Percentiles rank a stretch among this genome's conserved stretches.
Evolutionary conservation across 2,113 vertebrate species (phyloP).

Genomic region (Calidris pygmaea): DNA sequence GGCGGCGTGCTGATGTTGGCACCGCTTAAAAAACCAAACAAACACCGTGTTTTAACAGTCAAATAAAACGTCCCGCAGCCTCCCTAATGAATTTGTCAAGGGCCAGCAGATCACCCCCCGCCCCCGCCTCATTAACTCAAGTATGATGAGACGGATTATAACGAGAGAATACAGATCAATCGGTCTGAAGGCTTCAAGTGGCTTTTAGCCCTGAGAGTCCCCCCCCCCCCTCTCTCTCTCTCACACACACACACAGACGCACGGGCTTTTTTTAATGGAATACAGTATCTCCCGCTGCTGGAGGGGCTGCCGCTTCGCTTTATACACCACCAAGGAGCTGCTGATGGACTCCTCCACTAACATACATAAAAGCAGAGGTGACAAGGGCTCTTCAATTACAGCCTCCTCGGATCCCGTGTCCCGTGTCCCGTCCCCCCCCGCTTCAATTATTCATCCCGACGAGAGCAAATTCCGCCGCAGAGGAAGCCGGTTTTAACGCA

Average conservation of each 20-base stretch:
- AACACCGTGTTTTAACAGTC: conserved; percentile 81
- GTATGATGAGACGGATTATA: conserved; percentile 82
- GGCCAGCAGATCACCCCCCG: conserved; percentile 77
- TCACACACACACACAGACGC: too few species aligned
- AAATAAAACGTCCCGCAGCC: conserved; percentile 81
- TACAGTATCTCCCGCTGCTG: conserved; percentile 63
- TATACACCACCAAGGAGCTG: conserved; percentile 68
- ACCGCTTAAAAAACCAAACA: conserved; percentile 80
- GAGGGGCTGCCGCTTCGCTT: conserved; percentile 67
- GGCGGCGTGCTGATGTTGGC: conserved; percentile 73
- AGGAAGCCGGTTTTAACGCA: conserved; percentile 39
- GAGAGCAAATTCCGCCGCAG: conserved; percentile 63
- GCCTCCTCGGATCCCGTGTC: conserved; percentile 64
- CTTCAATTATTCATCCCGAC: conserved; percentile 82
- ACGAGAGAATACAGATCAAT: conserved; percentile 81
- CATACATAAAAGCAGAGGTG: conserved; percentile 75
- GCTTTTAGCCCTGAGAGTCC: conserved; percentile 71
- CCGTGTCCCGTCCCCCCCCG: background rate
- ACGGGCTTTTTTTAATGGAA: conserved; percentile 60
- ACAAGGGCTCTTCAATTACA: conserved; percentile 80
- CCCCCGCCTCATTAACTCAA: conserved; percentile 84
- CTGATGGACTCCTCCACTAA: conserved; percentile 75
- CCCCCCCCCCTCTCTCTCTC: conserved; percentile 37
- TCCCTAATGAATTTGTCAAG: conserved; percentile 86
- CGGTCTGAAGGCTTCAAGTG: conserved; percentile 77